phyloP scores from a whole-genome alignment of 2,888 invertebrate genomes.

The Hylaea fasciaria region DNA sequence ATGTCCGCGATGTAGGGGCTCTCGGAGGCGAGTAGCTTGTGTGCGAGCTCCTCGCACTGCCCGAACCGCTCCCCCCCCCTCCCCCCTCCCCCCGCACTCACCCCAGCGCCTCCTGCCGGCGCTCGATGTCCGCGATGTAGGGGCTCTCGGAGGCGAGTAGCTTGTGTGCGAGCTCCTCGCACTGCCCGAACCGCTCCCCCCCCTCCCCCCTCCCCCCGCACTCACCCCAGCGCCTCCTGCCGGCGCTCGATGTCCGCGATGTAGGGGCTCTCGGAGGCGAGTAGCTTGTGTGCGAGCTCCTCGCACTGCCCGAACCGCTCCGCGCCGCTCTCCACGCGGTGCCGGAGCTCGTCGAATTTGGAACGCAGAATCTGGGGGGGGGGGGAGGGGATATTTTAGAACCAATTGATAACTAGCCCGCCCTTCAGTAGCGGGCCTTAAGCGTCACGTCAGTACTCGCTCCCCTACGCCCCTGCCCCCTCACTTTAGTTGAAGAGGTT shows the following conservation, averaged over 20 bases:
- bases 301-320: slow-evolving; percentile 96
- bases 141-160: slow-evolving; percentile 93
- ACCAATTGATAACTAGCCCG: too few relatives aligned
- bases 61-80: slow-evolving; percentile 95
- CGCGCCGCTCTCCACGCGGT: slow-evolving; percentile 94
- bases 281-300: slow-evolving; percentile 94
- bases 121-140: slow-evolving; percentile 93
- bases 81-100: too few relatives aligned
- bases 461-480: too few relatives aligned
- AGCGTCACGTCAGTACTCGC: too few relatives aligned
- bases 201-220: too few relatives aligned
- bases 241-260: slow-evolving; percentile 93
- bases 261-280: slow-evolving; percentile 94
- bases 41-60: slow-evolving; percentile 95
- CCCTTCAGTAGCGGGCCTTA: too few relatives aligned
- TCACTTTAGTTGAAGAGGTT: too few relatives aligned
- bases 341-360: slow-evolving; percentile 97
- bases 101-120: slow-evolving; percentile 94
- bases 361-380: slow-evolving; percentile 89
- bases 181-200: slow-evolving; percentile 95
- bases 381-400: neutral
- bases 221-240: slow-evolving; percentile 94
- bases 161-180: slow-evolving; percentile 95
- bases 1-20: slow-evolving; percentile 94
- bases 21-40: slow-evolving; percentile 93